Percentiles rank a stretch among this genome's conserved stretches.
These are phyloP conservation scores for Pantherophis guttatus DNA, from an alignment of 2,113 vertebrate species.

Conservation along the genomic window DNA sequence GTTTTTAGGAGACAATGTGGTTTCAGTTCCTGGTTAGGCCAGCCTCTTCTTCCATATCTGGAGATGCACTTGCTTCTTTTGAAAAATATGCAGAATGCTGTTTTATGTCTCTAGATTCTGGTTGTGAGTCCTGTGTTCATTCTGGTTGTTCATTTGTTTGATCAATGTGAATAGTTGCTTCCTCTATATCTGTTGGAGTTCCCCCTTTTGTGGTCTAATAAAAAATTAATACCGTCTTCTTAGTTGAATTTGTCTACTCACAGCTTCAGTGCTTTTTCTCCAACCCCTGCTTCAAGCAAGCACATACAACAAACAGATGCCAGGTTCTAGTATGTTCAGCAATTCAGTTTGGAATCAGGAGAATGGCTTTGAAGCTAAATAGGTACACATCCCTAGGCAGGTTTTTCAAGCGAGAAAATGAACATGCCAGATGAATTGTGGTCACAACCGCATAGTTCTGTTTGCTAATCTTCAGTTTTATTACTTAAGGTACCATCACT, in stretches of 20 bases:
- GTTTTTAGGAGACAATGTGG: neutral
- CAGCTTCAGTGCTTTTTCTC: neutral
- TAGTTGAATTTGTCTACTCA: neutral
- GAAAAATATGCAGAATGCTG: neutral
- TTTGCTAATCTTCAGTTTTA: neutral
- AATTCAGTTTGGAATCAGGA: neutral
- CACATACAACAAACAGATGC: neutral
- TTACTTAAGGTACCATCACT: neutral
- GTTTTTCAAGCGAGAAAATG: neutral
- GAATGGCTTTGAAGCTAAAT: neutral
- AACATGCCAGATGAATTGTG: neutral
- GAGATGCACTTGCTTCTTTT: neutral
- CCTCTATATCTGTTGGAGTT: neutral
- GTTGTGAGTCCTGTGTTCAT: neutral
- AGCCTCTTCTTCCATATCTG: neutral
- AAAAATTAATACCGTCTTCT: neutral
- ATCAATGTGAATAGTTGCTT: neutral
- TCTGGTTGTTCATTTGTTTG: neutral
- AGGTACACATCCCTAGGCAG: neutral
- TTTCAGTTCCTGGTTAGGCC: neutral
- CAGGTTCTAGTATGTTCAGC: neutral
- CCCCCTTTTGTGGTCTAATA: neutral
- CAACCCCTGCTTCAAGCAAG: neutral
- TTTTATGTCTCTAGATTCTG: neutral
- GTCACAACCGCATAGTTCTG: neutral